Evolutionary conservation across 2,888 invertebrate genomes (phyloP).

Genomic region (Sarcophaga variegata): DNA sequence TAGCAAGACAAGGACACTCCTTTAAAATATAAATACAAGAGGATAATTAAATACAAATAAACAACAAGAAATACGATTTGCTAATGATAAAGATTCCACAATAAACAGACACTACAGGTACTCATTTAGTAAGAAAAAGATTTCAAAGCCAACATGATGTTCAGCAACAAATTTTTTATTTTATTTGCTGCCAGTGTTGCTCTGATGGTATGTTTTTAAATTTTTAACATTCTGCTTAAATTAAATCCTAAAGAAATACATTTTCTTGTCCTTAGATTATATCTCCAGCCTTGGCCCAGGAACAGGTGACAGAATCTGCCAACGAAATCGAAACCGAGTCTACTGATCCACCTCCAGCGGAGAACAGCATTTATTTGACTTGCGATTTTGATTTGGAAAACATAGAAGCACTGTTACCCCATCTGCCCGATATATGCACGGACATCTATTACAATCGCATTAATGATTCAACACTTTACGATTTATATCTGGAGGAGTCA

Average conservation of each 20-base stretch:
- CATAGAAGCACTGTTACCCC: constrained; percentile 49
- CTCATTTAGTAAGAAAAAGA: constrained; percentile 18
- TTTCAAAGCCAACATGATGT: constrained; percentile 30
- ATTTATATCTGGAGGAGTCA: constrained; percentile 53
- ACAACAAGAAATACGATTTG: not conserved
- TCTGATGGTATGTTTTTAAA: constrained; percentile 39
- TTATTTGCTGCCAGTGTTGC: constrained; percentile 7
- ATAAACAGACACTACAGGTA: not conserved
- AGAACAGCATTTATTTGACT: constrained; percentile 29
- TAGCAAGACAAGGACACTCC: not conserved
- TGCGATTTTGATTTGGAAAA: constrained; percentile 68
- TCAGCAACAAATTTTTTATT: not conserved
- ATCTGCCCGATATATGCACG: constrained; percentile 57
- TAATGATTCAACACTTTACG: constrained; percentile 17
- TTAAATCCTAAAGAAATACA: too few species aligned
- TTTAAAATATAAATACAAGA: not conserved
- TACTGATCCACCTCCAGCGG: not conserved
- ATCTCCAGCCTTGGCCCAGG: not conserved
- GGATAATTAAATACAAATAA: not conserved
- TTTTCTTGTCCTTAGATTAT: not conserved
- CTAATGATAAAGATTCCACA: not conserved
- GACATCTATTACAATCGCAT: constrained; percentile 58
- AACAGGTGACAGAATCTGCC: not conserved
- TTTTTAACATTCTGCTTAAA: not conserved
- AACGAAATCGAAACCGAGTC: constrained; percentile 3